Evolutionary conservation across 2,113 vertebrate species (phyloP).

Genomic region (Corapipo altera): DNA sequence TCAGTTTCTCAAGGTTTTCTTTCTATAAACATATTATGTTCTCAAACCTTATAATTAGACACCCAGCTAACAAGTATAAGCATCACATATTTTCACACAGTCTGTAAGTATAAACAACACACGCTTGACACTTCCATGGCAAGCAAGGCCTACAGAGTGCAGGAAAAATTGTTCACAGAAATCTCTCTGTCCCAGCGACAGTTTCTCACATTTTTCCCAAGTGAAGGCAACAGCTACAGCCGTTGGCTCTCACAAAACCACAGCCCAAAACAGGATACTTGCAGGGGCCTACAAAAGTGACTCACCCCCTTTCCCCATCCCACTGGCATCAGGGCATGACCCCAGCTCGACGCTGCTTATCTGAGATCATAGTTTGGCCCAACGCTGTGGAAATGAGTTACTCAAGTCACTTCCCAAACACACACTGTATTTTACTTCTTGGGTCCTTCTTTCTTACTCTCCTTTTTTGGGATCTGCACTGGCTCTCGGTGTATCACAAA

Average conservation of each 20-base stretch:
- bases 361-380: not conserved
- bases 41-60: too few relatives aligned
- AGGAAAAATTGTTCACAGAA: too few relatives aligned
- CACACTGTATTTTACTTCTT: not conserved
- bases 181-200: too few relatives aligned
- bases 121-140: too few relatives aligned
- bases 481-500: accelerated
- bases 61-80: too few relatives aligned
- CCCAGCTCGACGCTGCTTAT: not conserved
- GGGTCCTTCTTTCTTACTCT: not conserved
- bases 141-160: too few relatives aligned
- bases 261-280: not conserved
- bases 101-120: too few relatives aligned
- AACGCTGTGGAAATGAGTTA: not conserved
- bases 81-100: too few relatives aligned
- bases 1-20: too few relatives aligned
- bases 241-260: not conserved
- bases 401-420: not conserved
- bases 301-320: not conserved
- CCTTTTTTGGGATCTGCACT: not conserved
- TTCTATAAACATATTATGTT: too few relatives aligned
- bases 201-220: not conserved
- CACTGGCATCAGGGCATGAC: not conserved
- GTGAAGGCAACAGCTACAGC: not conserved
- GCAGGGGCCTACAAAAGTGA: not conserved